These are phyloP conservation scores for Drosophila leontia DNA, from an alignment of 1,140 invertebrate species.

Conservation along the genomic window DNA sequence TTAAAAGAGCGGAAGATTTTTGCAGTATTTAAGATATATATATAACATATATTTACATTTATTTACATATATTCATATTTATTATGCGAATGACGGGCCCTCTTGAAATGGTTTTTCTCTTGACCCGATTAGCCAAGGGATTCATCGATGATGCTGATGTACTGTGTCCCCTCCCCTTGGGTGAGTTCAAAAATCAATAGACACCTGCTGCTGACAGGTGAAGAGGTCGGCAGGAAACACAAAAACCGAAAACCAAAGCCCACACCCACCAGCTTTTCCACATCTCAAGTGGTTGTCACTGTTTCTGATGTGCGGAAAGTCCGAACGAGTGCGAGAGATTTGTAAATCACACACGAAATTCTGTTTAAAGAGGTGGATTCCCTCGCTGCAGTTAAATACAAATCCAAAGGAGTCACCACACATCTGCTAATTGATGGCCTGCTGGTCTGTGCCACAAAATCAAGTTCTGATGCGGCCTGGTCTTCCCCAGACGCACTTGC, in stretches of 20 bases:
- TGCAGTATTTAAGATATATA: slow-evolving; percentile 25
- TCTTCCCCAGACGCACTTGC: slow-evolving; percentile 67
- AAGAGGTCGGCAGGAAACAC: slow-evolving; percentile 12
- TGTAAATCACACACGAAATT: slow-evolving; percentile 59
- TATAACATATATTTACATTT: slow-evolving; percentile 37
- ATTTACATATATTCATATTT: slow-evolving; percentile 36
- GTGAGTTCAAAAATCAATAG: slow-evolving; percentile 67
- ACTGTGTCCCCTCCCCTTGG: neutral
- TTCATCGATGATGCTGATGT: neutral
- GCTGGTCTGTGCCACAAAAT: slow-evolving; percentile 40
- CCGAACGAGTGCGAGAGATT: neutral
- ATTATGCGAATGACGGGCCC: slow-evolving; percentile 53
- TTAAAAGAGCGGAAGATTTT: slow-evolving; percentile 57
- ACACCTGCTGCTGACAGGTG: slow-evolving; percentile 42
- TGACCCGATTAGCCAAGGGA: slow-evolving; percentile 61
- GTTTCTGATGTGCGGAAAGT: slow-evolving; percentile 33
- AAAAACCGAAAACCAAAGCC: slow-evolving; percentile 33
- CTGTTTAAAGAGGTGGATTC: slow-evolving; percentile 50
- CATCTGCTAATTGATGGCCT: slow-evolving; percentile 48
- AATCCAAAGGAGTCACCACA: slow-evolving; percentile 24
- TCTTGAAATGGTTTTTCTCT: slow-evolving; percentile 66
- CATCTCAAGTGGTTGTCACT: slow-evolving; percentile 53
- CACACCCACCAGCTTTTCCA: slow-evolving; percentile 24
- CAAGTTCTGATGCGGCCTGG: slow-evolving; percentile 49
- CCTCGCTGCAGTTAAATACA: slow-evolving; percentile 21